These are phyloP conservation scores for Isurus oxyrinchus DNA, from an alignment of 2,113 vertebrate species.

Conservation along the genomic window DNA sequence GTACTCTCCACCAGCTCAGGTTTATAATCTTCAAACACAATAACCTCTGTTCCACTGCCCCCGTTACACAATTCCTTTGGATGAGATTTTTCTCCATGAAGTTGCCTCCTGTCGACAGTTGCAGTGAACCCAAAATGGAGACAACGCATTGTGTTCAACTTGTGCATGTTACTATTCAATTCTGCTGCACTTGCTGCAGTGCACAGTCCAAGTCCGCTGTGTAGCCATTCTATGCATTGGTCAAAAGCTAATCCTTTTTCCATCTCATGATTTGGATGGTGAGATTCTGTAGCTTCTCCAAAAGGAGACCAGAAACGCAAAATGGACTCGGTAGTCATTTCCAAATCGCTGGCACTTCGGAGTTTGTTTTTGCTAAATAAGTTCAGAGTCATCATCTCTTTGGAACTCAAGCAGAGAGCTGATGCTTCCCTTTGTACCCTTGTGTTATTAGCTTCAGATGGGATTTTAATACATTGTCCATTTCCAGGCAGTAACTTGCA, in stretches of 20 bases:
- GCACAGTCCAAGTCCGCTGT: not conserved
- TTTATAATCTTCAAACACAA: not conserved
- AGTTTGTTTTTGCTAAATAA: not conserved
- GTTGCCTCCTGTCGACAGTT: not conserved
- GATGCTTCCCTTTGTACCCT: not conserved
- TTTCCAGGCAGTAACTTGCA: not conserved
- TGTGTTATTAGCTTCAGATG: not conserved
- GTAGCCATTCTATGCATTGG: not conserved
- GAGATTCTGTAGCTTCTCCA: not conserved
- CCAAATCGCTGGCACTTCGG: not conserved
- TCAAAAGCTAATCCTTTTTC: not conserved
- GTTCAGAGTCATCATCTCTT: not conserved
- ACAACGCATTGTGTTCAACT: not conserved
- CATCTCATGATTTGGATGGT: not conserved
- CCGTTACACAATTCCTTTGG: not conserved
- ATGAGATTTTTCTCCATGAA: not conserved
- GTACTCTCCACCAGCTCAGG: not conserved
- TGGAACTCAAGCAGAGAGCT: not conserved
- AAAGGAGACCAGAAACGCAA: constrained; percentile 22
- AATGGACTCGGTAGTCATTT: constrained; percentile 13
- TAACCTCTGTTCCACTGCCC: not conserved
- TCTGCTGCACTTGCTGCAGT: not conserved
- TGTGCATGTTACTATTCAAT: not conserved
- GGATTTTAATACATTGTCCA: not conserved
- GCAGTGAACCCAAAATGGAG: constrained; percentile 1